Evolutionary conservation across 1,140 invertebrate species (phyloP).

Genomic region (Ceratina calcarata): DNA sequence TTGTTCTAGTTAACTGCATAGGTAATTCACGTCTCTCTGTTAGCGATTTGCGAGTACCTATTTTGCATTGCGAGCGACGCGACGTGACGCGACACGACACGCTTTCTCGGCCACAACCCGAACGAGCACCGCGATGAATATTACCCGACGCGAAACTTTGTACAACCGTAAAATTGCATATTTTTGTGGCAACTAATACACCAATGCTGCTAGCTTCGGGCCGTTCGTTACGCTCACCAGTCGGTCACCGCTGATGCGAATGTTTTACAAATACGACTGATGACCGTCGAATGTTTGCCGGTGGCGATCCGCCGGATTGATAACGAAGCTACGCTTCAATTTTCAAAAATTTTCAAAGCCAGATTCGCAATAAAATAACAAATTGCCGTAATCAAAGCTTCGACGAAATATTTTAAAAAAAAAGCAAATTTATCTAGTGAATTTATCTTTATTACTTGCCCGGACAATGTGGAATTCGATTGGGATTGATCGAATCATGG

Average conservation of each 20-base stretch:
- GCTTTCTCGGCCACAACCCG: slow-evolving; percentile 4
- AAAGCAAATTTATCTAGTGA: no score
- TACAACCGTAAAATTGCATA: slow-evolving; percentile 33
- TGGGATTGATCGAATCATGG: no score
- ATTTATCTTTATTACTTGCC: no score
- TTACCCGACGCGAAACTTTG: slow-evolving; percentile 2
- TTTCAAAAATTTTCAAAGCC: no score
- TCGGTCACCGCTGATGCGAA: not conserved
- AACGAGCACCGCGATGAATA: slow-evolving; percentile 12
- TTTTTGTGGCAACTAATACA: slow-evolving; percentile 39
- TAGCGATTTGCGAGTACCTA: not conserved
- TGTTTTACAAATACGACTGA: slow-evolving; percentile 35
- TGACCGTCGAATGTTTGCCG: not conserved
- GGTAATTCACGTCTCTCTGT: not conserved
- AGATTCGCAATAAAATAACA: no score
- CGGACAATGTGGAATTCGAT: no score
- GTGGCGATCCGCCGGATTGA: not conserved
- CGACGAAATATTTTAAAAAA: no score
- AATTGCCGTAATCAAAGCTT: no score
- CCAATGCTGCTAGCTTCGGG: not conserved
- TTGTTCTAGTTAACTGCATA: not conserved
- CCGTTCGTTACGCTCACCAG: slow-evolving; percentile 21
- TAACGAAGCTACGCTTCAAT: not conserved
- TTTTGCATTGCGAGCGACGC: slow-evolving; percentile 1
- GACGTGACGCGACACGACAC: not conserved